phyloP scores from a whole-genome alignment of 1,140 invertebrate genomes.

The Lepeophtheirus salmonis region DNA sequence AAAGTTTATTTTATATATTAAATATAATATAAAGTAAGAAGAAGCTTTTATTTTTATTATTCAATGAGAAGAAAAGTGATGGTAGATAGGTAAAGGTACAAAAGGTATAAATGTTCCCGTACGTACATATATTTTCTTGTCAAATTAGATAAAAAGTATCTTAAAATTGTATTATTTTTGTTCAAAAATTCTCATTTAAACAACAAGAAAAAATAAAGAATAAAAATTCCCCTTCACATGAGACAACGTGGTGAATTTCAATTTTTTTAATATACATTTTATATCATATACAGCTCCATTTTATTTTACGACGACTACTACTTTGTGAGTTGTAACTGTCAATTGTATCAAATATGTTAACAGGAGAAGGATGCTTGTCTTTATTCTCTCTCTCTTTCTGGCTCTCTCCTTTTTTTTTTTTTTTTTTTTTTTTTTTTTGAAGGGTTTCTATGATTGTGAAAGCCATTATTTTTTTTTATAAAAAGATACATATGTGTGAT shows the following conservation, averaged over 20 bases:
- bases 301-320: not conserved
- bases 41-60: too few relatives aligned
- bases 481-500: too few relatives aligned
- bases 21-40: too few relatives aligned
- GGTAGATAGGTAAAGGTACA: too few relatives aligned
- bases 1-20: too few relatives aligned
- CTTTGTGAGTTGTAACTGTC: not conserved
- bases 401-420: not conserved
- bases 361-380: not conserved
- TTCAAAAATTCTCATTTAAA: too few relatives aligned
- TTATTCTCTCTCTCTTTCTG: not conserved
- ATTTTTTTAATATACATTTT: too few relatives aligned
- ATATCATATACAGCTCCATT: too few relatives aligned
- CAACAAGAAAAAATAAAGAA: too few relatives aligned
- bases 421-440: not conserved
- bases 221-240: not conserved
- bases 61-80: too few relatives aligned
- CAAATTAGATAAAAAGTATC: not conserved
- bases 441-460: not conserved
- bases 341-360: not conserved
- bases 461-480: not conserved
- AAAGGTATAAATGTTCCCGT: too few relatives aligned
- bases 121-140: not conserved
- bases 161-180: too few relatives aligned
- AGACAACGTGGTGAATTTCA: not conserved